Base-by-base conservation (phyloP, 1,140 invertebrate species). In the Adoxophyes honmai region DNA sequence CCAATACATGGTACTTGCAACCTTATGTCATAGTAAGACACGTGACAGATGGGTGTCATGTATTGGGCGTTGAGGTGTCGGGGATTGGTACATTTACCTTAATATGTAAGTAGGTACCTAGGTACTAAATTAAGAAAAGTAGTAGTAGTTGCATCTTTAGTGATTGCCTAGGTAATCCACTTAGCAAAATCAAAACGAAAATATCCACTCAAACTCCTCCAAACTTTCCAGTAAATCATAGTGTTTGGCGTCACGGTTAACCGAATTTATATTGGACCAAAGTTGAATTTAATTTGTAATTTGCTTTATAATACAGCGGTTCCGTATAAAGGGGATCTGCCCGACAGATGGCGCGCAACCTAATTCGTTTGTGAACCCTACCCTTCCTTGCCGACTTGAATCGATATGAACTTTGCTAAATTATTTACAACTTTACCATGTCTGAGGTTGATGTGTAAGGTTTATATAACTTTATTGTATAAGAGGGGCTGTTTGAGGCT, bases 401-500 rank as follows among this genome's bases (percentile, higher is more conserved):
- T 48, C 42, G 42, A 48, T 48, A 48, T 48, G 42, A 48, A 48
- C 42, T 48, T 48, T 28, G 42, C 18, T 48, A 48, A 28, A 48
- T 48, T 48, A 48, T 48, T 48, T 48, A 48, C 21, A 48, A 48
- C 42, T 48, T 48, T 18, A 48, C 21, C 16, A 18, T 48, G 15
- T 28, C 10, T 44, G 42, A 48, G 18, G 3, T 48, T 11, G 8
- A 10, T 11, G 21, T 6, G 21, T 28, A 18, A 28, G 42, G 42
- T 33, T 48, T 28, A n/a, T 11, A 10, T 28, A 28, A 28, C 21
- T 28, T 28, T 28, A 6, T 28, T 28, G 6, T 28, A 28, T 28
- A n/a, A n/a, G n/a, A n/a, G n/a, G n/a, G n/a, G n/a, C n/a, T n/a
- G n/a, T n/a, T n/a, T n/a, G n/a, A n/a, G n/a, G n/a, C n/a, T n/a